A percentile compares a stretch with the other conserved stretches of the same genome.
Conservation (phyloP, 2,888 invertebrate genomes). For the Tipula unca region DNA sequence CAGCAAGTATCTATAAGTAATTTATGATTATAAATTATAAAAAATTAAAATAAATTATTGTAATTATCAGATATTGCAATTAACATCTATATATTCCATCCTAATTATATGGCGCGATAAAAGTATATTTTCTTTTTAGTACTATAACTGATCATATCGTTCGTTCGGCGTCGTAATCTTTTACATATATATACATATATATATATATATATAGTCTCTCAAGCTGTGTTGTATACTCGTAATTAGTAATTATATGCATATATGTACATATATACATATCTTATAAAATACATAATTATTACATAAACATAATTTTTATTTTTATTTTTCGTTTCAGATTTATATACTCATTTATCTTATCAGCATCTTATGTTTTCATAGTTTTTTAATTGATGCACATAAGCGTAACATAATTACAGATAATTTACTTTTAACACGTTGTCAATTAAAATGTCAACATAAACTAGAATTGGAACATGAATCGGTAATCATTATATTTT, state of each 20-base stretch:
- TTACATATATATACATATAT: no score
- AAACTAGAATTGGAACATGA: neutral
- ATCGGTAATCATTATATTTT: neutral
- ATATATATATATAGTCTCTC: no score
- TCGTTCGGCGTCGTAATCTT: neutral
- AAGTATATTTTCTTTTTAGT: neutral
- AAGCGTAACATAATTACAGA: slow-evolving; percentile 16
- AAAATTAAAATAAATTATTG: neutral
- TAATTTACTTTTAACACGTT: slow-evolving; percentile 18
- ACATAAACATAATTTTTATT: neutral
- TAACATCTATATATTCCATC: neutral
- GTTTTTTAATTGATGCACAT: slow-evolving; percentile 18
- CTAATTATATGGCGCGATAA: neutral
- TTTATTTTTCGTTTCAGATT: neutral
- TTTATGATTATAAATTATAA: neutral
- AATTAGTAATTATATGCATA: neutral
- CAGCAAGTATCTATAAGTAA: neutral
- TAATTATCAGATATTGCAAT: neutral
- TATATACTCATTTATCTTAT: neutral
- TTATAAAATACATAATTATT: slow-evolving; percentile 14
- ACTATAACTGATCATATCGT: neutral
- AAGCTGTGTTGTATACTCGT: neutral
- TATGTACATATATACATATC: neutral
- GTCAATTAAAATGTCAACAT: slow-evolving; percentile 15
- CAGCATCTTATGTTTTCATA: slow-evolving; percentile 14